Conservation (phyloP, 2,113 vertebrate genomes). For the Capricornis sumatraensis region DNA sequence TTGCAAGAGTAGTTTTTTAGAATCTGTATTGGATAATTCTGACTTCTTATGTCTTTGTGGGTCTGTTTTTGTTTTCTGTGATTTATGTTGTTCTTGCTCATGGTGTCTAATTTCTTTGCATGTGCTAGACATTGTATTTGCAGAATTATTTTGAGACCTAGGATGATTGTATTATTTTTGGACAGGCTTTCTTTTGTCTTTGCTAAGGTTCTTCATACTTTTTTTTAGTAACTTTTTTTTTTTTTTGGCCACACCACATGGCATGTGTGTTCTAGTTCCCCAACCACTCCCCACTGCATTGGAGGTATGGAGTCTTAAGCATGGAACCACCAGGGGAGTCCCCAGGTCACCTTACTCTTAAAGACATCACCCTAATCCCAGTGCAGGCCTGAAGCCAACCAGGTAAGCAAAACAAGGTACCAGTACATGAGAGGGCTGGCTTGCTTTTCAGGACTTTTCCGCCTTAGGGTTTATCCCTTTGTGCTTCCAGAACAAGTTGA, state of each 20-base stretch:
- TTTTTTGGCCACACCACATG: neutral
- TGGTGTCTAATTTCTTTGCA: neutral
- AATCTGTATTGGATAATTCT: slow-evolving; percentile 7
- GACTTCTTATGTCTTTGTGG: slow-evolving; percentile 17
- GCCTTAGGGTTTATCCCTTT: neutral
- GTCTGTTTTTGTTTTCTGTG: neutral
- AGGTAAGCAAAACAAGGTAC: neutral
- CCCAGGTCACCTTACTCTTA: neutral
- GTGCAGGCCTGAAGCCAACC: neutral
- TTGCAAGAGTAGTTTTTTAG: neutral
- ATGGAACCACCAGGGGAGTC: neutral
- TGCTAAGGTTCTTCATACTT: neutral
- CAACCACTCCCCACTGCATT: neutral
- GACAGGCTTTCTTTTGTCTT: neutral
- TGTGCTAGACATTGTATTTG: slow-evolving; percentile 33
- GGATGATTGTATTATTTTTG: neutral
- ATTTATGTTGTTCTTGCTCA: neutral
- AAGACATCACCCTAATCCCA: neutral
- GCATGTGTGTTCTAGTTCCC: neutral
- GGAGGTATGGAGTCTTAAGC: neutral
- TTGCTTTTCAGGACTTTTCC: neutral
- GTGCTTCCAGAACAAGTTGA: neutral
- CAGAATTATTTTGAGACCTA: slow-evolving; percentile 28
- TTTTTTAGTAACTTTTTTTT: neutral
- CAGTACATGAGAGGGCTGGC: neutral